These are phyloP conservation scores for Epinephelus malabaricus DNA, from an alignment of 2,797 vertebrate species.

Conservation along the genomic window DNA sequence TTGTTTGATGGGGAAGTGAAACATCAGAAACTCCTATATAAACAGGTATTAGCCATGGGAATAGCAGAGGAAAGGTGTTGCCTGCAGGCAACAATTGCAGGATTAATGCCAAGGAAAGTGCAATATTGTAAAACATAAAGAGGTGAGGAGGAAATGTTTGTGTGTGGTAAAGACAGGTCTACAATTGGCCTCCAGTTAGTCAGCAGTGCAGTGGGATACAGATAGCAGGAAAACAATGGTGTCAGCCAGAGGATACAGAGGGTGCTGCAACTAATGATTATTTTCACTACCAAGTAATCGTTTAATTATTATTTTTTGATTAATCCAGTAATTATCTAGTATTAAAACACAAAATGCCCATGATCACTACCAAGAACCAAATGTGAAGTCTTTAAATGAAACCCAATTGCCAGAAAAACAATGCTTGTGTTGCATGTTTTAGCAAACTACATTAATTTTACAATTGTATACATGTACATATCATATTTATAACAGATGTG, in stretches of 20 bases:
- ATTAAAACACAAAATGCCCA: neutral
- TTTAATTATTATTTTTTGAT: neutral
- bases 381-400: neutral
- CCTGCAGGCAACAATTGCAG: constrained; percentile 44
- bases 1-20: constrained; percentile 68
- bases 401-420: too few species aligned
- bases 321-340: neutral
- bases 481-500: too few species aligned
- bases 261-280: neutral
- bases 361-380: neutral
- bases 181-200: constrained; percentile 38
- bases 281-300: neutral
- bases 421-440: neutral
- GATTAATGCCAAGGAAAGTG: constrained; percentile 50
- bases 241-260: constrained; percentile 41
- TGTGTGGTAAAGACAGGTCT: constrained; percentile 46
- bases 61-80: constrained; percentile 47
- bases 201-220: constrained; percentile 29
- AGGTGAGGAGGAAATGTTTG: constrained; percentile 42
- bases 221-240: constrained; percentile 29
- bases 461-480: too few species aligned
- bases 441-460: too few species aligned
- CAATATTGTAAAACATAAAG: constrained; percentile 55
- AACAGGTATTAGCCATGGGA: constrained; percentile 58
- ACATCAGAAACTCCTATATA: constrained; percentile 64